Percentiles rank a stretch among this genome's conserved stretches.
phyloP scores from a whole-genome alignment of 1,140 invertebrate genomes.

The Arion vulgaris region DNA sequence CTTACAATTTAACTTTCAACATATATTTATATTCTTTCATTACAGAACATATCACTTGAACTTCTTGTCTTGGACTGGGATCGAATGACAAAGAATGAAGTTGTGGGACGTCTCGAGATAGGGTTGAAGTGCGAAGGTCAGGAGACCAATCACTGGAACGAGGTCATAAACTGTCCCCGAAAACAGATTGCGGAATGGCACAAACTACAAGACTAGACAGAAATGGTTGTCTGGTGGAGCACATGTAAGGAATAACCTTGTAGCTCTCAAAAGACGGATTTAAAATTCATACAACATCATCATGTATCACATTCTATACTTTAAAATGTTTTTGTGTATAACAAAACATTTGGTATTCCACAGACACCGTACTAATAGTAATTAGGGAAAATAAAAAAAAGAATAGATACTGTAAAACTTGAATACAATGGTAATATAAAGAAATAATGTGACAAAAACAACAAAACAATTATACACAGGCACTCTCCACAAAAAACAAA shows the following conservation, averaged over 20 bases:
- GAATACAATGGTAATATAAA: too few relatives aligned
- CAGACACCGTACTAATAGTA: not conserved
- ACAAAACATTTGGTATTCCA: not conserved
- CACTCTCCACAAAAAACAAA: too few relatives aligned
- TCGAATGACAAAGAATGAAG: constrained; percentile 97
- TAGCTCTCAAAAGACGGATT: not conserved
- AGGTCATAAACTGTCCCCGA: constrained; percentile 94
- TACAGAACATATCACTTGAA: constrained; percentile 86
- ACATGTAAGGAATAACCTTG: not conserved
- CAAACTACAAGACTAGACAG: constrained; percentile 88
- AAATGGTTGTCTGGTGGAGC: not conserved
- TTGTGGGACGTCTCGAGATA: constrained; percentile 93
- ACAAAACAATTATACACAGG: too few relatives aligned
- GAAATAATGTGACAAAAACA: too few relatives aligned
- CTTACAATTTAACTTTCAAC: too few relatives aligned
- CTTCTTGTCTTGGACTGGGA: constrained; percentile 97
- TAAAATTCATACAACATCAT: not conserved
- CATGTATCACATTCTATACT: not conserved
- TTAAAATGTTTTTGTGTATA: not conserved
- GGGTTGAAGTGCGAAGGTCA: constrained; percentile 82
- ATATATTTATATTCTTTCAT: too few relatives aligned
- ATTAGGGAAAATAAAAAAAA: too few relatives aligned
- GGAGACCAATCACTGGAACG: constrained; percentile 94
- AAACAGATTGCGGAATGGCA: constrained; percentile 99
- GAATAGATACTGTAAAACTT: too few relatives aligned